phyloP scores from a whole-genome alignment of 2,113 vertebrate genomes.

The Eulemur macaco region DNA sequence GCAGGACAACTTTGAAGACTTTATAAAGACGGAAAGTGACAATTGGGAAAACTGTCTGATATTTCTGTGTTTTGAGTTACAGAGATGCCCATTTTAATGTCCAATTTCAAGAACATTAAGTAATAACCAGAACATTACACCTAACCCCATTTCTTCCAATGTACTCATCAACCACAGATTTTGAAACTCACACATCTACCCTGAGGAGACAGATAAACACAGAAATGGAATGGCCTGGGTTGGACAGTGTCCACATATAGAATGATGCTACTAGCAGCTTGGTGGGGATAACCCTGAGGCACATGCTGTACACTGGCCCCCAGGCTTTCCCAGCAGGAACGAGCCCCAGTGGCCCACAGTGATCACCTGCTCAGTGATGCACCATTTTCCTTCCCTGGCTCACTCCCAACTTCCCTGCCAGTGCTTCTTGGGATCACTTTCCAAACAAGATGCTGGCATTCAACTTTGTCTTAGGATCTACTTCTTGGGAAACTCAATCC shows the following conservation, averaged over 20 bases:
- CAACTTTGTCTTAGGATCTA: background rate
- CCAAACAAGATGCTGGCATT: background rate
- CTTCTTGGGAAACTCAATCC: background rate
- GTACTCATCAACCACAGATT: background rate
- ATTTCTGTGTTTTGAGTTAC: constrained; percentile 5
- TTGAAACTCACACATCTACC: background rate
- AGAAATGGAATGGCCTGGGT: background rate
- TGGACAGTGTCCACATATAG: background rate
- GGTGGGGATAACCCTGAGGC: background rate
- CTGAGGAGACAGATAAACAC: background rate
- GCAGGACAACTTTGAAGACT: background rate
- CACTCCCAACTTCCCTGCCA: background rate
- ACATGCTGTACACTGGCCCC: background rate
- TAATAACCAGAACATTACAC: background rate
- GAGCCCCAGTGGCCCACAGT: background rate
- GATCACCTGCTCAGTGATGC: background rate
- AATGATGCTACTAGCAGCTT: background rate
- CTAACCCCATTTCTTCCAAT: background rate
- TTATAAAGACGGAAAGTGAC: background rate
- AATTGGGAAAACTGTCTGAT: background rate
- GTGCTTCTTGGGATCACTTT: background rate
- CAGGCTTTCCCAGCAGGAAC: background rate
- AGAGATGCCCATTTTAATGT: background rate
- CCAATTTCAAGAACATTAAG: background rate
- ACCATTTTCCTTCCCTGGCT: background rate